These are phyloP conservation scores for Drosophila asahinai DNA, from an alignment of 1,140 invertebrate species.

Conservation along the genomic window DNA sequence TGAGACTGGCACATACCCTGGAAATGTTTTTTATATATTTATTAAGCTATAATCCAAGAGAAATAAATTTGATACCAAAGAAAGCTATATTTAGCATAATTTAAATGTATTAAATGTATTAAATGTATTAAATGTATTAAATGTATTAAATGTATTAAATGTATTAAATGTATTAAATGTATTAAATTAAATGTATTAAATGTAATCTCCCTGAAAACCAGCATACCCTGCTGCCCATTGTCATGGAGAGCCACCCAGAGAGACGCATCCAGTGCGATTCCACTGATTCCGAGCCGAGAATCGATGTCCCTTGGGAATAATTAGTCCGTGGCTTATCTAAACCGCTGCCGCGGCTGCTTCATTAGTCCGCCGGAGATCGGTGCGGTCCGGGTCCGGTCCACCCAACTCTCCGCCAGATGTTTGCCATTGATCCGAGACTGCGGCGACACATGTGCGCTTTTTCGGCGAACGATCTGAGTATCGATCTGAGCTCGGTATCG, in stretches of 20 bases:
- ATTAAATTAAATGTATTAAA: too few species aligned
- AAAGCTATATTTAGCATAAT: too few species aligned
- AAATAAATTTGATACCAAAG: too few species aligned
- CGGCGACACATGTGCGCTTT: constrained; percentile 39
- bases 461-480: constrained; percentile 17
- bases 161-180: too few species aligned
- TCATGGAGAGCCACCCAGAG: neutral
- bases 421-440: constrained; percentile 42
- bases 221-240: neutral
- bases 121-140: too few species aligned
- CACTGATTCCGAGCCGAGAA: constrained; percentile 7
- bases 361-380: constrained; percentile 23
- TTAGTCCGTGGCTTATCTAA: constrained; percentile 54
- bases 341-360: constrained; percentile 37
- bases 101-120: too few species aligned
- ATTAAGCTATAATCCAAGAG: too few species aligned
- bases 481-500: neutral
- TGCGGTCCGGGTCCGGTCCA: neutral
- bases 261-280: neutral
- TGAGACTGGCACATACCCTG: neutral
- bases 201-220: neutral
- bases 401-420: constrained; percentile 44
- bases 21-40: too few species aligned
- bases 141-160: too few species aligned
- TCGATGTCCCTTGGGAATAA: constrained; percentile 68